Conservation (phyloP, 2,113 vertebrate genomes). For the Cavia aperea region DNA sequence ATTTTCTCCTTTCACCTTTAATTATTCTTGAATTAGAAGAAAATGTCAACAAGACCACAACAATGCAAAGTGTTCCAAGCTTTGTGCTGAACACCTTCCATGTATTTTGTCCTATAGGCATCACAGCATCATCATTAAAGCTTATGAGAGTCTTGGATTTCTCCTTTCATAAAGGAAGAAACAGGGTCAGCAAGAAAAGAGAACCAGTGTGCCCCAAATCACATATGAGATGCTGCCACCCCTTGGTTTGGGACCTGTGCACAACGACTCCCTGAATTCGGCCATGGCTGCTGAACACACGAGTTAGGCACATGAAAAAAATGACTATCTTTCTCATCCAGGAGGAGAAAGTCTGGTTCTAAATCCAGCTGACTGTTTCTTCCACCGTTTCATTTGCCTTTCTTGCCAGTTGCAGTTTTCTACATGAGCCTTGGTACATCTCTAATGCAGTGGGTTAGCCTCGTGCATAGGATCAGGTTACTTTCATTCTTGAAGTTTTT, state of each 20-base stretch:
- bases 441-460: neutral
- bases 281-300: neutral
- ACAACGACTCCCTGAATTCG: neutral
- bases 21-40: conserved; percentile 41
- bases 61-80: neutral
- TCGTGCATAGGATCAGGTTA: neutral
- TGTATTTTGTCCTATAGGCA: neutral
- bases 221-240: neutral
- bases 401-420: neutral
- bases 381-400: neutral
- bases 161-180: neutral
- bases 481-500: neutral
- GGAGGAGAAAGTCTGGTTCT: neutral
- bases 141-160: neutral
- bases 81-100: neutral
- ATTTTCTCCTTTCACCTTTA: conserved; percentile 32
- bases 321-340: neutral
- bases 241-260: neutral
- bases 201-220: neutral
- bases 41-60: neutral
- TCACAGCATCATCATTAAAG: neutral
- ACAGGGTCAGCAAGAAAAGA: neutral
- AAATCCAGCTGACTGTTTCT: neutral
- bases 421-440: neutral
- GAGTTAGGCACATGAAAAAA: neutral